Percentiles rank a stretch among this genome's conserved stretches.
Evolutionary conservation across 1,140 invertebrate genomes (phyloP).

Genomic region (Campodea augens): DNA sequence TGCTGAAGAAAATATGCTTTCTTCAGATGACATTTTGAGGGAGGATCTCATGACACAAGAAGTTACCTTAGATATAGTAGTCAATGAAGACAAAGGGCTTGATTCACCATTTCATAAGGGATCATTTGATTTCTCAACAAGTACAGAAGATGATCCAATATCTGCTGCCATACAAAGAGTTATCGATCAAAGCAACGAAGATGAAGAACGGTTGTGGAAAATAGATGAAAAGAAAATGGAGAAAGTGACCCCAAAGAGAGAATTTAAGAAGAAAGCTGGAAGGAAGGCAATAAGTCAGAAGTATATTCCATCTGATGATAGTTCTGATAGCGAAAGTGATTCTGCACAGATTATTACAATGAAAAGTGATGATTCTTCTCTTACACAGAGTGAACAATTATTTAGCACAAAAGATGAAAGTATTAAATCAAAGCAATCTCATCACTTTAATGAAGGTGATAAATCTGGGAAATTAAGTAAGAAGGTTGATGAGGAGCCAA

Average conservation of each 20-base stretch:
- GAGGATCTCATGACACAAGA: too few species aligned
- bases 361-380: slow-evolving; percentile 13
- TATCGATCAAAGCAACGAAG: slow-evolving; percentile 22
- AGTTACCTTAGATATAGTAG: too few species aligned
- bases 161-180: slow-evolving; percentile 27
- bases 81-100: background rate
- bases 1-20: too few species aligned
- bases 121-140: background rate
- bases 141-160: slow-evolving; percentile 33
- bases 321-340: slow-evolving; percentile 11
- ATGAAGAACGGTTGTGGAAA: slow-evolving; percentile 18
- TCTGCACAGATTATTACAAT: slow-evolving; percentile 13
- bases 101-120: background rate
- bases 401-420: too few species aligned
- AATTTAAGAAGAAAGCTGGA: slow-evolving; percentile 7
- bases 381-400: slow-evolving; percentile 11
- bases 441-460: background rate
- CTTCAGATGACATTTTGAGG: too few species aligned
- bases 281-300: slow-evolving; percentile 9
- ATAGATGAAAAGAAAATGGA: slow-evolving; percentile 7
- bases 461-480: background rate
- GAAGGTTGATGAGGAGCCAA: background rate
- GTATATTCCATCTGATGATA: too few species aligned
- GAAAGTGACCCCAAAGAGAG: slow-evolving; percentile 9
- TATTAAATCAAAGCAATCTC: too few species aligned